Conservation (phyloP, 2,113 vertebrate genomes). For the Tyrannus savana region DNA sequence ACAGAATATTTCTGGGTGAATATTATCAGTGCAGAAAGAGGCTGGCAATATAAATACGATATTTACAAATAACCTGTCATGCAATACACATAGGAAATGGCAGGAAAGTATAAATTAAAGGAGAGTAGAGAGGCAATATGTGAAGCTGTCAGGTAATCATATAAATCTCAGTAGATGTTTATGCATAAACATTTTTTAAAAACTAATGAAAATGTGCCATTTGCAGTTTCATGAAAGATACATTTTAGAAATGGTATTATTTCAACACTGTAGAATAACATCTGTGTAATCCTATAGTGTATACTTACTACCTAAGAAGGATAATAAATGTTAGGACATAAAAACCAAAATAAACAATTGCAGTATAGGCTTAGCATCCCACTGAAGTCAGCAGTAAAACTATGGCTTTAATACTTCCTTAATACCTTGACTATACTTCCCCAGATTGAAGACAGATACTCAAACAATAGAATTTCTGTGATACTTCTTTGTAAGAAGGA, state of each 20-base stretch:
- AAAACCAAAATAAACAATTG: not conserved
- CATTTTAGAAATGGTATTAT: not conserved
- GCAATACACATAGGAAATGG: not conserved
- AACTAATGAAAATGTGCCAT: not conserved
- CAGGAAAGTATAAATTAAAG: not conserved
- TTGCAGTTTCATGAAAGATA: not conserved
- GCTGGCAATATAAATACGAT: not conserved
- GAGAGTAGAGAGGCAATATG: not conserved
- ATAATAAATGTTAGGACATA: not conserved
- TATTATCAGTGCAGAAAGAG: not conserved
- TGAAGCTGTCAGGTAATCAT: not conserved
- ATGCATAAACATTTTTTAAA: not conserved
- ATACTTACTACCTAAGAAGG: not conserved
- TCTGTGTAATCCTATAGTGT: not conserved
- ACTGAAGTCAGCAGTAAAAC: not conserved
- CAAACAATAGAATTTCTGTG: not conserved
- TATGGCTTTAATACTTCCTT: not conserved
- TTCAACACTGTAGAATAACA: not conserved
- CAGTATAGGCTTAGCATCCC: not conserved
- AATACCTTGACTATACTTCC: not conserved
- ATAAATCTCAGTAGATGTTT: not conserved
- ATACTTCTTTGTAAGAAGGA: not conserved
- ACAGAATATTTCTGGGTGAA: not conserved
- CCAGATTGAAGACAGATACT: not conserved
- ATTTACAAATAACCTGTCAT: not conserved